Evolutionary conservation across 2,113 vertebrate genomes (phyloP).

Genomic region (Ellobius talpinus): DNA sequence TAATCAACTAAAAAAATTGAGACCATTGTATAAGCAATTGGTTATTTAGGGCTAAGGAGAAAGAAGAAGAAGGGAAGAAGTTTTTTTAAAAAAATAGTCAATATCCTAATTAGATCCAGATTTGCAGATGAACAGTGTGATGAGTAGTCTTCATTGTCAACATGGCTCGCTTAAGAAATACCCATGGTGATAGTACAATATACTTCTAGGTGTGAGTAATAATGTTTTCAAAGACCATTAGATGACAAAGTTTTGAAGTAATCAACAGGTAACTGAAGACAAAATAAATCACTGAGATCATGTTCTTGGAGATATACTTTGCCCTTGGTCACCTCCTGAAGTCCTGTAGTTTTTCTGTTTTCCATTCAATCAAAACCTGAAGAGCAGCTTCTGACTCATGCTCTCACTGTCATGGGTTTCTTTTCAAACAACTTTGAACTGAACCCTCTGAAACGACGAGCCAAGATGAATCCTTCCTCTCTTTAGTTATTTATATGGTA

Average conservation of each 20-base stretch:
- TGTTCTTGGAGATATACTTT: not conserved
- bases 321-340: too few relatives aligned
- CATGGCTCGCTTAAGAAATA: not conserved
- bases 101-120: not conserved
- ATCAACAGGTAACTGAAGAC: not conserved
- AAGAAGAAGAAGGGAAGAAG: not conserved
- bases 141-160: not conserved
- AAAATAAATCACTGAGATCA: not conserved
- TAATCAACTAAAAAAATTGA: not conserved
- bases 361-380: not conserved
- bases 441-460: not conserved
- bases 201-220: not conserved
- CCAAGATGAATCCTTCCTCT: not conserved
- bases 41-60: not conserved
- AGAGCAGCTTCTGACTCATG: not conserved
- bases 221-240: not conserved
- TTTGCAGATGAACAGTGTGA: not conserved
- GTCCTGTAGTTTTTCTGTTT: not conserved
- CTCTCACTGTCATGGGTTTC: not conserved
- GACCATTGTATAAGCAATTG: not conserved
- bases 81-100: not conserved
- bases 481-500: not conserved
- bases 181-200: not conserved
- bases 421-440: not conserved
- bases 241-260: not conserved